phyloP scores from a whole-genome alignment of 2,888 invertebrate species.

The Torymus aiolomorphi region DNA sequence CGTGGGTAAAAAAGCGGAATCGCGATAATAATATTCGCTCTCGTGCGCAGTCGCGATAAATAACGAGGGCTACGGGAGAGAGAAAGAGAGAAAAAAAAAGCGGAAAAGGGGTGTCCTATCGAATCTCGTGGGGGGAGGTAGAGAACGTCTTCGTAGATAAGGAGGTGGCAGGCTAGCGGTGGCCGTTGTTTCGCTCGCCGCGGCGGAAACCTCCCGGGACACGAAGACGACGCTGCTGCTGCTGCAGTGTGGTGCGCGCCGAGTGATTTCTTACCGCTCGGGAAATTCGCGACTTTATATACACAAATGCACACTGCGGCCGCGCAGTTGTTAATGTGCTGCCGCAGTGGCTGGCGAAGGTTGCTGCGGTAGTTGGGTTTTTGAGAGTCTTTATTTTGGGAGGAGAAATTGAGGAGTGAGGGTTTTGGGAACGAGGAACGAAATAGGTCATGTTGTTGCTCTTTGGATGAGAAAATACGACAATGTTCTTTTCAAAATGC shows the following conservation, averaged over 20 bases:
- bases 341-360: too few species aligned
- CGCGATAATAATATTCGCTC: constrained; percentile 32
- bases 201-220: constrained; percentile 24
- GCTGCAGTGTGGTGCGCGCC: not conserved
- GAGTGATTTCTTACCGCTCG: constrained; percentile 49
- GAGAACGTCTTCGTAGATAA: constrained; percentile 4
- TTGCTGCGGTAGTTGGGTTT: too few species aligned
- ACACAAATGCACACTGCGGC: too few species aligned
- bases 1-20: constrained; percentile 16
- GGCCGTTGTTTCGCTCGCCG: constrained; percentile 26
- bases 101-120: not conserved
- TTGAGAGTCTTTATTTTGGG: too few species aligned
- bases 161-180: not conserved
- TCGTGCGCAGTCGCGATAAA: constrained; percentile 21
- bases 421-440: too few species aligned
- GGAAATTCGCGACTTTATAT: constrained; percentile 34
- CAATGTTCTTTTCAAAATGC: too few species aligned
- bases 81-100: not conserved
- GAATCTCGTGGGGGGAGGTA: constrained; percentile 4
- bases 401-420: too few species aligned
- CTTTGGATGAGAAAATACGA: too few species aligned
- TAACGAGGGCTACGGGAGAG: not conserved
- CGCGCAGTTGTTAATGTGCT: too few species aligned
- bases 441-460: too few species aligned
- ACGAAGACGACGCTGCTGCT: too few species aligned